Base-by-base conservation (phyloP, 2,888 invertebrate species). In the Charanyca ferruginea region DNA sequence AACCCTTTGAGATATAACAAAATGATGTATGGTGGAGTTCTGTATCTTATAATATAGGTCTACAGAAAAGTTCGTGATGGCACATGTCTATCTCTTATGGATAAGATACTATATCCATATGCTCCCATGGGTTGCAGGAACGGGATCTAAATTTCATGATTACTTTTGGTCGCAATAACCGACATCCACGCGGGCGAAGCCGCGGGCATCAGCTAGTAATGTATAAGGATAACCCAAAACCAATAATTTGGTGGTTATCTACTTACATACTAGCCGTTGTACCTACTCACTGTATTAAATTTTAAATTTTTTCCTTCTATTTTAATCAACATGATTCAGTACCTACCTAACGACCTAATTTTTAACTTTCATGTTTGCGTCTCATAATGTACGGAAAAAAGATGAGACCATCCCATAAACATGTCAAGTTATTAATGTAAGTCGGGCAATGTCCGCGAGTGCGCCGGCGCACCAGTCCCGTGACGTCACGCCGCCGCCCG, bases 401-500 rank as follows among this genome's bases (percentile, higher is more conserved):
- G 41, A 64, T 58, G 79, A 62, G 35, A 57, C 51, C 23, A 54
- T 53, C 49, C 60, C 64, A 61, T 78, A 78, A 77, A 79, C 72
- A 77, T 81, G 77, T 77, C 82, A 77, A 73, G 81, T 82, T 81
- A 79, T 79, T 81, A 81, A 77, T 80, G 72, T 81, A 77, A 66
- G 74, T 73, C 83, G 86, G 83, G 72, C 86, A 81, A 81, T 66
- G 81, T 71, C 82, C 86, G 67, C 63, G 58, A 28, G 58, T 71
- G 73, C 64, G 77, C 73, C 63, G 66, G 64, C 74, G 76, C 80
- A 80, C 68, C 60, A 66, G 65, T 73, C 84, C 88, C 67, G 87
- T 89, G 88, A 88, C 87, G 89, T 89, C 89, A 89, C 75, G 74
- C 66, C 73, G 66, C 49, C 72, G 75, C 72, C 81, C 68, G 84